Base-by-base conservation (phyloP, 2,888 invertebrate species). In the Napeogenes sylphis region DNA sequence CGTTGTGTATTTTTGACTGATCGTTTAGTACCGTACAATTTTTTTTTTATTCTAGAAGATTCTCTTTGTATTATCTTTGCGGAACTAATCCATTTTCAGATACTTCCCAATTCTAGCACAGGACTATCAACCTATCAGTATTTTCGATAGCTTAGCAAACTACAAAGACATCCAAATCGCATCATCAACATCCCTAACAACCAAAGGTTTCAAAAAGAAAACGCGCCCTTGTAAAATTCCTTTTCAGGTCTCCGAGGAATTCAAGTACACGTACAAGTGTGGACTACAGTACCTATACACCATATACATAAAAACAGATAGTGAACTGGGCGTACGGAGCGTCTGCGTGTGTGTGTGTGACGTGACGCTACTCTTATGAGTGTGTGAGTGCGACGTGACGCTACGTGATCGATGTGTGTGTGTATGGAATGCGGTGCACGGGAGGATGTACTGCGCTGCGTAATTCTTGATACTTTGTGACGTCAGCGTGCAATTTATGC, bases 161-260 rank as follows among this genome's bases (percentile, higher is more conserved):
- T 55, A 65, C 66, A 71, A 70, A 68, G 60, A 58, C 51, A 61
- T 59, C 63, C 63, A 73, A 74, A 75, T 75, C 75, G 73, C 76
- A 73, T 73, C 75, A 75, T 74, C 68, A 80, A 64, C 67, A 69
- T 76, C 79, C 76, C 79, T 85, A 82, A 84, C 84, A 82, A 73
- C 76, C 77, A 76, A 83, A 84, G 82, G 85, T 83, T 84, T 76
- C 67, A 74, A 84, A 85, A 87, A 84, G 84, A 82, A 83, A 83
- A 81, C 76, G 75, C 79, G 84, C 84, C 84, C 86, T 86, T 86
- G 85, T 84, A 82, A 88, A 86, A 83, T 82, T 84, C 80, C 77
- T 83, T 87, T 87, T 85, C 84, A 84, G 83, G 84, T 87, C 88
- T 86, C 87, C 61, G 71, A 82, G 87, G 87, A 85, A 81, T 85